These are phyloP conservation scores for Cladopsammia gracilis DNA, from an alignment of 64 coral and sea anemone species.

Conservation along the genomic window DNA sequence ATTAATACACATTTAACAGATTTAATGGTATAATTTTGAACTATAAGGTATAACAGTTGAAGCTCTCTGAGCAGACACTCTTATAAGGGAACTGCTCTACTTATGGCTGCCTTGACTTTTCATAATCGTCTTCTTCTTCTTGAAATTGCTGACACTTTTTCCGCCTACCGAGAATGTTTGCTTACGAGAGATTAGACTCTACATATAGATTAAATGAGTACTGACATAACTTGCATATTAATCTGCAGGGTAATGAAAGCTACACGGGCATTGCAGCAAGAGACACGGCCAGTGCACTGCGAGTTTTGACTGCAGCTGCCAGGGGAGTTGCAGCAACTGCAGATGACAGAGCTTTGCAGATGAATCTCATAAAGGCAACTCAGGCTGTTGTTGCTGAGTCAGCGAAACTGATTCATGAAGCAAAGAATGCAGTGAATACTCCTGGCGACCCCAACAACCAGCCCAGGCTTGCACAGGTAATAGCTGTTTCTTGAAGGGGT, in stretches of 20 bases:
- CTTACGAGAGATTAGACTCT: too few relatives aligned
- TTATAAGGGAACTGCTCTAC: too few relatives aligned
- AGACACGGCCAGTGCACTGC: conserved; percentile 94
- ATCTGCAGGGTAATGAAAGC: conserved; percentile 91
- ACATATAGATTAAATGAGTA: neutral
- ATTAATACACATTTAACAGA: too few relatives aligned
- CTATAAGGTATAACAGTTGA: too few relatives aligned
- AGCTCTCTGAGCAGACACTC: too few relatives aligned
- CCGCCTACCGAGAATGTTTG: too few relatives aligned
- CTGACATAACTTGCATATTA: neutral
- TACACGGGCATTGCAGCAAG: conserved; percentile 95
- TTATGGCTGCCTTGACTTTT: too few relatives aligned
- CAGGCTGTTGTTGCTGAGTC: conserved; percentile 91
- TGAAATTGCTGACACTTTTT: too few relatives aligned
- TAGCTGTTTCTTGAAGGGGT: neutral
- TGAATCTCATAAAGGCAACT: conserved; percentile 93
- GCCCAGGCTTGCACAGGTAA: conserved; percentile 88
- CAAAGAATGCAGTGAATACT: conserved; percentile 91
- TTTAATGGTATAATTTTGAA: too few relatives aligned
- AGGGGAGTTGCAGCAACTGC: conserved; percentile 92
- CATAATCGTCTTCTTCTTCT: too few relatives aligned
- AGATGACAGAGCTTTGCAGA: conserved; percentile 79
- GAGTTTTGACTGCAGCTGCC: conserved; percentile 87
- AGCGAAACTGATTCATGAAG: conserved; percentile 89
- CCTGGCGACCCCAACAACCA: conserved; percentile 94